These are phyloP conservation scores for Campoletis raptor DNA, from an alignment of 2,888 invertebrate genomes.

Conservation along the genomic window DNA sequence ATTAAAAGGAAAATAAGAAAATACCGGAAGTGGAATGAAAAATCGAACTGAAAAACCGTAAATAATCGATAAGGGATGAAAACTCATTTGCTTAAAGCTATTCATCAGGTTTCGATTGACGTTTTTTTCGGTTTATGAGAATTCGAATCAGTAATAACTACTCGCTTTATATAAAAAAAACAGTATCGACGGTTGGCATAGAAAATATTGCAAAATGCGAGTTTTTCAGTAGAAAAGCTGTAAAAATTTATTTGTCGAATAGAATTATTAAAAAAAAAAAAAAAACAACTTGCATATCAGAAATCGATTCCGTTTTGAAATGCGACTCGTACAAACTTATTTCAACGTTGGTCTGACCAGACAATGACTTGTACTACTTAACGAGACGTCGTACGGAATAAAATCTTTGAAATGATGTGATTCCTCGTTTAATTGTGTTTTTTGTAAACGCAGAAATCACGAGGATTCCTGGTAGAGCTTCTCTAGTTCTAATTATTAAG, in stretches of 20 bases:
- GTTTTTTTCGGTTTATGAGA: neutral
- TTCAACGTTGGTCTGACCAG: constrained; percentile 20
- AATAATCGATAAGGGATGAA: constrained; percentile 51
- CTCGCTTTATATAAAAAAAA: neutral
- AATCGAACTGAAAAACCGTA: constrained; percentile 34
- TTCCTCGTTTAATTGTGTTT: neutral
- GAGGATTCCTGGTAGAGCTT: neutral
- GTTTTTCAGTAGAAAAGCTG: neutral
- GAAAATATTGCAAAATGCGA: neutral
- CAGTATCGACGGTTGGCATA: constrained; percentile 7
- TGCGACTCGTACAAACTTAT: neutral
- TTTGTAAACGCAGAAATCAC: neutral
- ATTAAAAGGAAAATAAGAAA: constrained; percentile 3
- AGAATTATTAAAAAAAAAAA: neutral
- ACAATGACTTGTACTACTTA: constrained; percentile 33
- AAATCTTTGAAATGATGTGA: neutral
- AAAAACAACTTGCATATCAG: neutral
- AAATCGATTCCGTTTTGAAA: neutral
- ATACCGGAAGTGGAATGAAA: neutral
- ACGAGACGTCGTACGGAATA: neutral
- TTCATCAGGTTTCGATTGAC: constrained; percentile 1
- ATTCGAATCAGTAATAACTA: neutral
- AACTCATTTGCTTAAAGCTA: constrained; percentile 37
- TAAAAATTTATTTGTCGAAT: neutral
- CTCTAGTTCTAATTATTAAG: neutral